Percentiles rank a stretch among this genome's conserved stretches.
These are phyloP conservation scores for Mizuhopecten yessoensis DNA, from an alignment of 1,140 invertebrate genomes.

Conservation along the genomic window DNA sequence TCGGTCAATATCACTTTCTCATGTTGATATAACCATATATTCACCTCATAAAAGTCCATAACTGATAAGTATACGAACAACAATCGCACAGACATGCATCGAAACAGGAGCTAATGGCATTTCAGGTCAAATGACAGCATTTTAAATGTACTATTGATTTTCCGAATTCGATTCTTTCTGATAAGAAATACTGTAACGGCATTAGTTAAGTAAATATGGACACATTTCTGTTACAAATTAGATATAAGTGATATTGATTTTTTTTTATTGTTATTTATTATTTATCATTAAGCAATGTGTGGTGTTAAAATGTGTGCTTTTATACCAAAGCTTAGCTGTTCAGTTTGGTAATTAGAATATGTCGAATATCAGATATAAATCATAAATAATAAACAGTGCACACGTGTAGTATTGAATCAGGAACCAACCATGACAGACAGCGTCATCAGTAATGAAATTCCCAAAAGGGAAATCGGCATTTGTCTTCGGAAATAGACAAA, in stretches of 20 bases:
- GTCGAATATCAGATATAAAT: background rate
- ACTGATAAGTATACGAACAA: too few species aligned
- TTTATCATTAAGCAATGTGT: background rate
- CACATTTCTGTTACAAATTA: background rate
- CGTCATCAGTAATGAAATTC: background rate
- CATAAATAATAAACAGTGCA: background rate
- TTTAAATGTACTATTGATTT: background rate
- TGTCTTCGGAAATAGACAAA: background rate
- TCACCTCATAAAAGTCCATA: background rate
- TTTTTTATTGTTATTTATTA: background rate
- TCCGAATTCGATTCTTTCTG: background rate
- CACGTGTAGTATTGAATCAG: background rate
- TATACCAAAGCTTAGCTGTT: background rate
- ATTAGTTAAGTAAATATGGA: background rate
- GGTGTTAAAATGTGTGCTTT: background rate
- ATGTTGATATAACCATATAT: background rate
- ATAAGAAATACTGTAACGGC: background rate
- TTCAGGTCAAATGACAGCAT: background rate
- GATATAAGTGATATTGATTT: constrained; percentile 3
- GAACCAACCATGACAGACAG: background rate
- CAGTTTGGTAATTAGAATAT: background rate
- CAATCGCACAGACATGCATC: too few species aligned
- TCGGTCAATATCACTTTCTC: background rate
- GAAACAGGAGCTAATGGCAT: too few species aligned
- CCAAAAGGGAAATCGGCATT: background rate